These are phyloP conservation scores for Cephus rjabovi DNA, from an alignment of 2,888 invertebrate genomes.

Conservation along the genomic window DNA sequence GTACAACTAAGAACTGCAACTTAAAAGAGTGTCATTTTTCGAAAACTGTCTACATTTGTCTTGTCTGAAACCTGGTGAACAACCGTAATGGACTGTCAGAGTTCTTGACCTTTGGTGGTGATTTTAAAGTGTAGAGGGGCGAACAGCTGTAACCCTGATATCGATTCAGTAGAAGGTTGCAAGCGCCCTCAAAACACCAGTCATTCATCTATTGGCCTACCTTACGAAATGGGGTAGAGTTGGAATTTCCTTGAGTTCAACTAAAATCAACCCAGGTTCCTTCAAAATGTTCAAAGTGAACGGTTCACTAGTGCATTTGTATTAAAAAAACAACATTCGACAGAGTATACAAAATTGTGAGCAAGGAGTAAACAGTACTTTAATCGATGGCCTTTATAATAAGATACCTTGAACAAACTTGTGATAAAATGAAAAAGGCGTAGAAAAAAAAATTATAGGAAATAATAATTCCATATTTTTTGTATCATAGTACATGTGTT, in stretches of 20 bases:
- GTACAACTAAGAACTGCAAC: neutral
- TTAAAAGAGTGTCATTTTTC: neutral
- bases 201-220: neutral
- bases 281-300: neutral
- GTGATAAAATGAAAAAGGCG: neutral
- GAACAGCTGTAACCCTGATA: slow-evolving; percentile 36
- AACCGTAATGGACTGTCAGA: neutral
- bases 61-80: neutral
- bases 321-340: neutral
- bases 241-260: neutral
- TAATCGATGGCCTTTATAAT: neutral
- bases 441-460: neutral
- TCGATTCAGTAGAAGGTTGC: slow-evolving; percentile 28
- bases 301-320: neutral
- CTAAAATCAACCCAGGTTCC: neutral
- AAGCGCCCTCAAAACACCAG: slow-evolving; percentile 1
- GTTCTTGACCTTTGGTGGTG: neutral
- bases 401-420: neutral
- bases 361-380: neutral
- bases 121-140: slow-evolving; percentile 13
- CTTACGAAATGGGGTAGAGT: neutral
- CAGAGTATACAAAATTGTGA: neutral
- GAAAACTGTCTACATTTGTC: neutral
- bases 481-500: neutral
- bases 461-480: neutral